These are phyloP conservation scores for Diplodus puntazzo DNA, from an alignment of 2,797 vertebrate species.

Conservation along the genomic window DNA sequence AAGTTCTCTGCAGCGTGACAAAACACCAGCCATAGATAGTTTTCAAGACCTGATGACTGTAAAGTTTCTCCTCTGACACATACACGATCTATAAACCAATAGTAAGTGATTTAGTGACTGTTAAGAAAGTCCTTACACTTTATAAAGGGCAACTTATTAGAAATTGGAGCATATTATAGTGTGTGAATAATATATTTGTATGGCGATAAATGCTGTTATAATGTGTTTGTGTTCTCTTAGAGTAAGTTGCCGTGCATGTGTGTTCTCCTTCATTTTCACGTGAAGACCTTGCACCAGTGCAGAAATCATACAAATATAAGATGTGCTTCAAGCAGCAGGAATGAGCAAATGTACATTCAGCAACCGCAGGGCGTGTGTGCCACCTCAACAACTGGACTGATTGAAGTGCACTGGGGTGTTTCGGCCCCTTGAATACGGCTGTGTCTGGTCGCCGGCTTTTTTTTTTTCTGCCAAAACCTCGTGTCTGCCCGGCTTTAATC, in stretches of 20 bases:
- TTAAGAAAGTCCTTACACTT: neutral
- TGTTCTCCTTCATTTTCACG: conserved; percentile 1
- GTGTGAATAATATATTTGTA: neutral
- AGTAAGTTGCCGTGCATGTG: neutral
- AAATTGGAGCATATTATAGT: no score
- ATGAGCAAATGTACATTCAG: conserved; percentile 64
- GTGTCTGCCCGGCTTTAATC: conserved; percentile 68
- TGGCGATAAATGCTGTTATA: neutral
- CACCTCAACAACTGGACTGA: conserved; percentile 73
- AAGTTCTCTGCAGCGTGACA: neutral
- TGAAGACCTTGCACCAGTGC: neutral
- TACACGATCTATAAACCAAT: neutral
- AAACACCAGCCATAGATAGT: neutral
- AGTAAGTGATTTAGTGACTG: neutral
- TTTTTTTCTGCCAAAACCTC: conserved; percentile 67
- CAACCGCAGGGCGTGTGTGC: conserved; percentile 43
- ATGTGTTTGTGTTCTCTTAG: neutral
- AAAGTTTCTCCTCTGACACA: neutral
- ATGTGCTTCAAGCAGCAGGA: conserved; percentile 63
- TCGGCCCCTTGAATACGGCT: conserved; percentile 67
- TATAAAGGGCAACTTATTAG: neutral
- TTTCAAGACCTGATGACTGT: neutral
- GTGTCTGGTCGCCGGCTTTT: conserved; percentile 60
- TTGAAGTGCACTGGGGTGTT: conserved; percentile 83
- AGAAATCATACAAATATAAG: conserved; percentile 29